These are phyloP conservation scores for Invenusta paracnida DNA, from an alignment of 2,888 invertebrate species.

Conservation along the genomic window DNA sequence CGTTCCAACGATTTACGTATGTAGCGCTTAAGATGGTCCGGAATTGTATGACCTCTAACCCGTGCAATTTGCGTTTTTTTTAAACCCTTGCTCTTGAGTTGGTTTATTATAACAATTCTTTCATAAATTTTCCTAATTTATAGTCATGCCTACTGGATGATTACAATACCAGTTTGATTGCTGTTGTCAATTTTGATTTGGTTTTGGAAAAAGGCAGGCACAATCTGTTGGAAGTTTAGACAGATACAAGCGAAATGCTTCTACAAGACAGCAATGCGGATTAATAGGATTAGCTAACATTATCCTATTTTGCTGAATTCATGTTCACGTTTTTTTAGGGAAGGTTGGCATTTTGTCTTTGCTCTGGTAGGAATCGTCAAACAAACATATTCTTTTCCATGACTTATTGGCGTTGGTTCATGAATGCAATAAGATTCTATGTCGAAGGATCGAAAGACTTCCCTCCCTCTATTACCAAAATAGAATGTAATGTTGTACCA, in stretches of 20 bases:
- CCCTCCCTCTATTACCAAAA: slow-evolving; percentile 29
- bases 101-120: slow-evolving; percentile 10
- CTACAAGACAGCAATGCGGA: slow-evolving; percentile 6
- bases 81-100: slow-evolving; percentile 20
- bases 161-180: slow-evolving; percentile 19
- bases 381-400: slow-evolving; percentile 29
- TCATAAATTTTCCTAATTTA: slow-evolving; percentile 15
- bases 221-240: slow-evolving; percentile 19
- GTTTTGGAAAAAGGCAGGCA: slow-evolving; percentile 26
- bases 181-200: neutral
- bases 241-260: slow-evolving; percentile 26
- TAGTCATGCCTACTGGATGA: slow-evolving; percentile 20
- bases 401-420: slow-evolving; percentile 21
- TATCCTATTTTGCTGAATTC: slow-evolving; percentile 19
- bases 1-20: slow-evolving; percentile 9
- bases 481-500: slow-evolving; percentile 25
- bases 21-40: neutral
- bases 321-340: slow-evolving; percentile 12
- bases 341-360: neutral
- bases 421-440: slow-evolving; percentile 14
- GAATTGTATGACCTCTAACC: neutral
- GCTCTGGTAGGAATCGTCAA: slow-evolving; percentile 6
- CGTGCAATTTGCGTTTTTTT: slow-evolving; percentile 14
- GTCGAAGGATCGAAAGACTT: slow-evolving; percentile 23
- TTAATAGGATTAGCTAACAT: slow-evolving; percentile 13